Percentiles rank a stretch among this genome's conserved stretches.
These are phyloP conservation scores for Macropodus opercularis DNA, from an alignment of 2,797 vertebrate genomes.

Conservation along the genomic window DNA sequence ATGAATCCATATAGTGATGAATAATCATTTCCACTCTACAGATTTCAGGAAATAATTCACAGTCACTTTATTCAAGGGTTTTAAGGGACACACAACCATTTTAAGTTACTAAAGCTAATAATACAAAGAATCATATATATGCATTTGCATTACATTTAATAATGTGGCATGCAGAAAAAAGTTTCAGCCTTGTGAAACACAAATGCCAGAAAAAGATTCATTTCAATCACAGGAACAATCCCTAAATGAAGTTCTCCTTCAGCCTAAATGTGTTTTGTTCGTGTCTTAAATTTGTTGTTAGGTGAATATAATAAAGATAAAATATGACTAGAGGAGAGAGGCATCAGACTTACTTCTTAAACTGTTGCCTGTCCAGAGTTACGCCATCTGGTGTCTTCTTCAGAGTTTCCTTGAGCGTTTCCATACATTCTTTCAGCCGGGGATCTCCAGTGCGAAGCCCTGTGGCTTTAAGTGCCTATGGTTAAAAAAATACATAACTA, in stretches of 20 bases:
- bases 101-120: no score
- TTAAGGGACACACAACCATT: no score
- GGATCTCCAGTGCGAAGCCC: slow-evolving; percentile 95
- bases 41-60: no score
- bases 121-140: no score
- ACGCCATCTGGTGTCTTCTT: slow-evolving; percentile 93
- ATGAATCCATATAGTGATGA: slow-evolving; percentile 27
- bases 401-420: slow-evolving; percentile 92
- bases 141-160: no score
- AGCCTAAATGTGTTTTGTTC: neutral
- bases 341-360: slow-evolving; percentile 91
- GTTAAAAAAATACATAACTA: neutral
- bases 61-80: no score
- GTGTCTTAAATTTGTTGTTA: no score
- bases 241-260: neutral
- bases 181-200: no score
- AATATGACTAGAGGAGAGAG: neutral
- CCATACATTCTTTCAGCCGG: slow-evolving; percentile 97
- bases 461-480: slow-evolving; percentile 94
- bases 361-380: slow-evolving; percentile 94
- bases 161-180: no score
- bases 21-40: slow-evolving; percentile 17
- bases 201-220: no score
- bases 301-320: neutral
- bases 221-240: no score